Evolutionary conservation across 2,888 invertebrate genomes (phyloP).

Genomic region (Neelides folsomi): DNA sequence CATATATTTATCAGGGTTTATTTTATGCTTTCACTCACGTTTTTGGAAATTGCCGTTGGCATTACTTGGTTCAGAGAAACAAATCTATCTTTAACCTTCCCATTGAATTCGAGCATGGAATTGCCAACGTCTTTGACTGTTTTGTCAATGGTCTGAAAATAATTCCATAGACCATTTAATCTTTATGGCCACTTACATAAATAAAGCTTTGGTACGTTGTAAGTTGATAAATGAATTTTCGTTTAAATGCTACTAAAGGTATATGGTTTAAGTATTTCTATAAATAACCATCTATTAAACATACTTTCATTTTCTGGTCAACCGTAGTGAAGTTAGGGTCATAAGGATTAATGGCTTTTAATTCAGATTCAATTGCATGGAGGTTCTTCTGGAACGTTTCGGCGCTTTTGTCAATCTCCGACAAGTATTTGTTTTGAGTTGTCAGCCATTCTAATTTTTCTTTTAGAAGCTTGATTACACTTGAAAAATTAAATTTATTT

Average conservation of each 20-base stretch:
- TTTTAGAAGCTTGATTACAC: conserved; percentile 66
- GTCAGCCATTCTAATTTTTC: conserved; percentile 60
- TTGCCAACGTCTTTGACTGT: conserved; percentile 1
- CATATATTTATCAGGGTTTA: too few relatives aligned
- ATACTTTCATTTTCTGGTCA: conserved; percentile 46
- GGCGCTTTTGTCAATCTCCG: conserved; percentile 55
- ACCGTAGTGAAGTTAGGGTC: conserved; percentile 55
- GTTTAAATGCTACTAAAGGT: too few relatives aligned
- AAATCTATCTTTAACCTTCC: conserved; percentile 28
- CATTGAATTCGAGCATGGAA: conserved; percentile 21
- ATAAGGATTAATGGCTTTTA: conserved; percentile 61
- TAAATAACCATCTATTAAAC: conserved; percentile 6
- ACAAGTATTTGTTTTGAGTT: conserved; percentile 62
- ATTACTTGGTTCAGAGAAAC: conserved; percentile 29
- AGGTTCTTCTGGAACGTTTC: conserved; percentile 55
- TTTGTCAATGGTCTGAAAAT: neutral
- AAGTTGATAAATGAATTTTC: too few relatives aligned
- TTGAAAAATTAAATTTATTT: too few relatives aligned
- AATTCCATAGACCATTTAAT: too few relatives aligned
- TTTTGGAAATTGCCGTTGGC: conserved; percentile 27
- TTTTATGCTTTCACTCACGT: conserved; percentile 15
- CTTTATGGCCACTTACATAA: conserved; percentile 8
- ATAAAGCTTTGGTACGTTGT: too few relatives aligned
- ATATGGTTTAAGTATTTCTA: too few relatives aligned
- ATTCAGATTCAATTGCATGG: conserved; percentile 51